Evolutionary conservation across 2,797 vertebrate species (phyloP).

Genomic region (Periparus ater): DNA sequence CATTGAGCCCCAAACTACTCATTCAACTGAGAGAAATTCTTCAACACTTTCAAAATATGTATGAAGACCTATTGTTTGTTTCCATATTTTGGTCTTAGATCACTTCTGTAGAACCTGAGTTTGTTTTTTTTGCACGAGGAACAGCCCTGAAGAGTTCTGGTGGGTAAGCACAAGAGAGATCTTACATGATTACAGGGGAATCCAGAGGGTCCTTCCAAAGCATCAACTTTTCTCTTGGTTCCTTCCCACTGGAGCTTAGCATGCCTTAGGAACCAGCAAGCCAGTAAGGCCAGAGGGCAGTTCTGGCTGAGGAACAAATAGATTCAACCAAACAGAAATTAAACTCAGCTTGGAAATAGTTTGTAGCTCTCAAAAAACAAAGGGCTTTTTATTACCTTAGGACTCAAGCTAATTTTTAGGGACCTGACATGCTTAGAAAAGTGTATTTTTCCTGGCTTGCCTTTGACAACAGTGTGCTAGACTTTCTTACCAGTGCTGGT

Average conservation of each 20-base stretch:
- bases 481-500: neutral
- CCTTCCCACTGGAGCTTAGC: neutral
- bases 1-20: neutral
- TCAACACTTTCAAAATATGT: fast-evolving
- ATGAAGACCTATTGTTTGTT: neutral
- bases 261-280: neutral
- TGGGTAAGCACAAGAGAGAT: neutral
- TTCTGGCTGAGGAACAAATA: neutral
- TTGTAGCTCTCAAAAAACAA: neutral
- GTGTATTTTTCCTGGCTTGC: neutral
- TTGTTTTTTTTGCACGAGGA: neutral
- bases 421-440: neutral
- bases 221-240: neutral
- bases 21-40: neutral
- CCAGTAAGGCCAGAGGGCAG: neutral
- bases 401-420: neutral
- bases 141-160: neutral
- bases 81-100: neutral
- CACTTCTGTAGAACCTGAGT: neutral
- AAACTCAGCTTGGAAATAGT: neutral
- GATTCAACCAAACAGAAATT: neutral
- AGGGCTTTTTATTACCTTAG: neutral
- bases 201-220: neutral
- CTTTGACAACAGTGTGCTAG: neutral
- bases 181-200: neutral